Conservation (phyloP, 2,113 vertebrate species). For the Lichenostomus cassidix region DNA sequence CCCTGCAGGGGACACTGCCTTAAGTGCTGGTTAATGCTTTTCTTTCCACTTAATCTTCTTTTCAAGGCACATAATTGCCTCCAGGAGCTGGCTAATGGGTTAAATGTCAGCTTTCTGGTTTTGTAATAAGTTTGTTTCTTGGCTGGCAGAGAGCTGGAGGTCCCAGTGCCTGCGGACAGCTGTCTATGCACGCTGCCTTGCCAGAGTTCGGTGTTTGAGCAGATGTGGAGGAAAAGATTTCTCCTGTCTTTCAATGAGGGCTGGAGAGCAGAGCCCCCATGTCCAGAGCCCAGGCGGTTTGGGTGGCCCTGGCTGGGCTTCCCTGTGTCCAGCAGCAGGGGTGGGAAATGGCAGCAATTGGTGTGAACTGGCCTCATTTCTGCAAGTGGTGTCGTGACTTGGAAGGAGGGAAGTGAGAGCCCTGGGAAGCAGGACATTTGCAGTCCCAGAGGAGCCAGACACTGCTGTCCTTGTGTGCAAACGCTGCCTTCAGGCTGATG, state of each 20-base stretch:
- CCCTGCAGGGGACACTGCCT: not conserved
- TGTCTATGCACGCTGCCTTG: not conserved
- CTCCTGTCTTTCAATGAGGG: not conserved
- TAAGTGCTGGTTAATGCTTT: not conserved
- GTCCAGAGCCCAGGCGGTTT: fast-evolving
- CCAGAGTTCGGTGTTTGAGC: not conserved
- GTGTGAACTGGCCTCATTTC: not conserved
- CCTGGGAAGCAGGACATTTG: not conserved
- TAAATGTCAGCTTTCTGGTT: constrained; percentile 38
- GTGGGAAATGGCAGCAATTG: not conserved
- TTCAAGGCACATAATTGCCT: not conserved
- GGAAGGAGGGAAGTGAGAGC: not conserved
- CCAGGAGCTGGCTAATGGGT: not conserved
- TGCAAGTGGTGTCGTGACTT: not conserved
- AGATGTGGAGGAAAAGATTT: not conserved
- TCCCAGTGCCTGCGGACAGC: not conserved
- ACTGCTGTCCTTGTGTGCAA: not conserved
- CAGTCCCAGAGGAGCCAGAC: not conserved
- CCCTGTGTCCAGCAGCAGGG: not conserved
- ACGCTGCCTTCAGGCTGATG: not conserved
- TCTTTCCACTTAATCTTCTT: not conserved
- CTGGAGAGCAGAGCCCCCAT: fast-evolving
- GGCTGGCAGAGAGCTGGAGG: not conserved
- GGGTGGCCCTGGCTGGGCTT: not conserved
- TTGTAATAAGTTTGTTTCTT: not conserved